Base-by-base conservation (phyloP, 2,888 invertebrate species). In the Morpho deidamia region DNA sequence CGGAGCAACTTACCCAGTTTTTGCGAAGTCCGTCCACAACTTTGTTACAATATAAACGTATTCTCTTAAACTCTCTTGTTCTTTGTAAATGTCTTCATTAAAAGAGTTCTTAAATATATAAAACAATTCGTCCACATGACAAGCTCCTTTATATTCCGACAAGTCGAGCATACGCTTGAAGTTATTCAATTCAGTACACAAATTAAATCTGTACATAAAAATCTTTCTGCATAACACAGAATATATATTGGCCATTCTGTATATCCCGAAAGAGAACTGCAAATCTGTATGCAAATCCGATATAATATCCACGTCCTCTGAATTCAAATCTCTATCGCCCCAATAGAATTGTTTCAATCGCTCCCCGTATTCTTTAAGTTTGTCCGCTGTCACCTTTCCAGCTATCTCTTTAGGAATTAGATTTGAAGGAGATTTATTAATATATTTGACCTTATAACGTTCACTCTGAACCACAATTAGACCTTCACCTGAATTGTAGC, bases 91-190 rank as follows among this genome's bases (percentile, higher is more conserved):
- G 45, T 78, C 74, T 44, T 71, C 70, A 40, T 74, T 74, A 8
- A 61, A 52, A 0, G 67, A 64, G n/a, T 69, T 72, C 46, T 75
- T 74, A 53, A 87, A 88, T 38, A 79, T 51, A 56, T 87, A 87
- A 14, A 72, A 73, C 42, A 87, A 0, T 2, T 88, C 88, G 58
- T 89, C 89, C 0, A 71, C 81, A 51, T 89, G 88, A n/a, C 71
- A 68, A 0, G 77, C 81, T 0, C 84, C 87, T 66, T 62, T 53
- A 61, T 78, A 69, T 11, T 70, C 69, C 0, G 49, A 34, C 11
- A 52, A 54, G 0, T 59, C 61, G 0, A 59, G 38, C 0, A 59
- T 14, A 8, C 35, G 58, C 55, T 71, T 71, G 7, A 70, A 34
- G 1, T 67, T 38, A 52, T 72, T 74, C 11, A 71, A 53, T 43